phyloP scores from a whole-genome alignment of 2,113 vertebrate genomes.

The Rhombomys opimus region DNA sequence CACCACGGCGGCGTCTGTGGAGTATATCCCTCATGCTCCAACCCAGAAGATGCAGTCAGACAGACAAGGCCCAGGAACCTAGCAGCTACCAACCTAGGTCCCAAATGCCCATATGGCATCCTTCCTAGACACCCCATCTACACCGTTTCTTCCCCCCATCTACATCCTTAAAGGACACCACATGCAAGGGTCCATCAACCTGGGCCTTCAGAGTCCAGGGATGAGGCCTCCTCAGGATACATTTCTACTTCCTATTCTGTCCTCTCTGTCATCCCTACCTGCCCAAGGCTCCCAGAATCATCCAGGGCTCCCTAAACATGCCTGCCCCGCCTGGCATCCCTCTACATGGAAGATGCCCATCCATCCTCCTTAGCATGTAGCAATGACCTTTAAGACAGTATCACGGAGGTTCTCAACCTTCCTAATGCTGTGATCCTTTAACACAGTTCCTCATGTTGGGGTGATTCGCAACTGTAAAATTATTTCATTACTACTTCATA shows the following conservation, averaged over 20 bases:
- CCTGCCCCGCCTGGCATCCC: accelerated
- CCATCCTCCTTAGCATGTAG: background rate
- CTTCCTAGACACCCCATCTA: background rate
- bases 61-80: background rate
- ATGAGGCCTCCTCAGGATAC: background rate
- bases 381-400: accelerated
- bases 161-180: background rate
- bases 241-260: background rate
- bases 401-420: background rate
- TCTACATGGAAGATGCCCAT: background rate
- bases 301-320: background rate
- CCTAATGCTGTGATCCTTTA: background rate
- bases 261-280: background rate
- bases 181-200: background rate
- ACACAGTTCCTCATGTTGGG: background rate
- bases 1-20: background rate
- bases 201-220: background rate
- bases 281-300: background rate
- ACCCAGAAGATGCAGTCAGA: background rate
- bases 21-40: background rate
- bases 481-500: background rate
- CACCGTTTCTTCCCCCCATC: accelerated
- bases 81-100: background rate
- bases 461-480: background rate
- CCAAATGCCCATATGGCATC: background rate